These are phyloP conservation scores for Rhimphoctona megacephalus DNA, from an alignment of 2,888 invertebrate species.

Conservation along the genomic window DNA sequence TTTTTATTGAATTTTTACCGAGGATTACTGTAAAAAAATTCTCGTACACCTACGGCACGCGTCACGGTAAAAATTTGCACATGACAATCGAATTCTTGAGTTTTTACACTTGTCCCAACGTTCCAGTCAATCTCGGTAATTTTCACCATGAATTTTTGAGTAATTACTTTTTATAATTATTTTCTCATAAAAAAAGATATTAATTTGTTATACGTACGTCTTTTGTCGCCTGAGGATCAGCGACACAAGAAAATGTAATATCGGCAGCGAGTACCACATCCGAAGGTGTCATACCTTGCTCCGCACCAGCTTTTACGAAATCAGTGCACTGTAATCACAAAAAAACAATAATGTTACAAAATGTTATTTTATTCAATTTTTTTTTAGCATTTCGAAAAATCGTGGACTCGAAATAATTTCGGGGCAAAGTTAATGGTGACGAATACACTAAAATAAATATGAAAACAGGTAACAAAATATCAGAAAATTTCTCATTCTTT, in stretches of 20 bases:
- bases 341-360: constrained; percentile 60
- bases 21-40: too few species aligned
- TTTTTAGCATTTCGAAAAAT: not conserved
- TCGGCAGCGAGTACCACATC: constrained; percentile 97
- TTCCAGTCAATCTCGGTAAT: too few species aligned
- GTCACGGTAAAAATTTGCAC: too few species aligned
- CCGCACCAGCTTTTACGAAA: constrained; percentile 94
- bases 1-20: too few species aligned
- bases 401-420: not conserved
- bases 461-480: too few species aligned
- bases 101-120: too few species aligned
- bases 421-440: not conserved
- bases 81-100: too few species aligned
- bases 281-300: constrained; percentile 94
- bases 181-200: not conserved
- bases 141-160: not conserved
- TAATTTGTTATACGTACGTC: constrained; percentile 88
- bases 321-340: constrained; percentile 90
- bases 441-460: not conserved
- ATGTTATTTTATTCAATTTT: not conserved
- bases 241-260: constrained; percentile 97
- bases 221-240: constrained; percentile 97
- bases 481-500: too few species aligned
- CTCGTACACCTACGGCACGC: too few species aligned
- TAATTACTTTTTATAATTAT: not conserved